A percentile compares a stretch with the other conserved stretches of the same genome.
Conservation (phyloP, 2,888 invertebrate species). For the Brachyptera putata region DNA sequence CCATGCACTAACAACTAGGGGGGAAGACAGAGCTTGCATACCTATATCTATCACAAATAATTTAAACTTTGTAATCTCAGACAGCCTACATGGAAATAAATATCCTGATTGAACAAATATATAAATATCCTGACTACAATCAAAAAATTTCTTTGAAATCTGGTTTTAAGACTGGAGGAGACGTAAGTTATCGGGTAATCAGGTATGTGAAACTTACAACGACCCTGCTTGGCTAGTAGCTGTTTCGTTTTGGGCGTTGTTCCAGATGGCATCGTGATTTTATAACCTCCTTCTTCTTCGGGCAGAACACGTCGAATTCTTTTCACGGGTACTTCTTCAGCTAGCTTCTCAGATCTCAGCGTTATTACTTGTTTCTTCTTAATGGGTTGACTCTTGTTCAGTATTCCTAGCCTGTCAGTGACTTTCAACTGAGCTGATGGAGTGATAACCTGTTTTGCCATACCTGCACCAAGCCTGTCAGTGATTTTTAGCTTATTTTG, state of each 20-base stretch:
- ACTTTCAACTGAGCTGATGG: neutral
- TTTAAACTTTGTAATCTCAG: neutral
- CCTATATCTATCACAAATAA: too few relatives aligned
- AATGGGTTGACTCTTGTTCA: conserved; percentile 29
- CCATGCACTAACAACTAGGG: too few relatives aligned
- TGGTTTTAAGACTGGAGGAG: too few relatives aligned
- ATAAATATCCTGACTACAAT: neutral
- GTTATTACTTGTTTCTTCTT: conserved; percentile 35
- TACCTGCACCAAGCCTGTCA: neutral
- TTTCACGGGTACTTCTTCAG: conserved; percentile 41
- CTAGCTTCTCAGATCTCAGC: conserved; percentile 1
- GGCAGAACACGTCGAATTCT: conserved; percentile 45
- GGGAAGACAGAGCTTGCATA: too few relatives aligned
- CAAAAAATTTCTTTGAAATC: conserved; percentile 4
- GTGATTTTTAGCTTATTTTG: neutral
- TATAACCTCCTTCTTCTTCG: conserved; percentile 53
- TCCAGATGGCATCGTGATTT: conserved; percentile 48
- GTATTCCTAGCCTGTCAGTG: conserved; percentile 22
- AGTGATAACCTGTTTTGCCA: neutral
- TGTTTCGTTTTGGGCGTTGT: conserved; percentile 46
- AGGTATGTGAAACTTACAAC: conserved; percentile 25
- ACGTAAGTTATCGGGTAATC: too few relatives aligned
- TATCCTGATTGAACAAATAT: neutral
- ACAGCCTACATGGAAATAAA: neutral
- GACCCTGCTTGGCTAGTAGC: conserved; percentile 37